Evolutionary conservation across 2,113 vertebrate species (phyloP), one percentile per base, ranked within the genome.

Genomic region (Mohoua ochrocephala): DNA sequence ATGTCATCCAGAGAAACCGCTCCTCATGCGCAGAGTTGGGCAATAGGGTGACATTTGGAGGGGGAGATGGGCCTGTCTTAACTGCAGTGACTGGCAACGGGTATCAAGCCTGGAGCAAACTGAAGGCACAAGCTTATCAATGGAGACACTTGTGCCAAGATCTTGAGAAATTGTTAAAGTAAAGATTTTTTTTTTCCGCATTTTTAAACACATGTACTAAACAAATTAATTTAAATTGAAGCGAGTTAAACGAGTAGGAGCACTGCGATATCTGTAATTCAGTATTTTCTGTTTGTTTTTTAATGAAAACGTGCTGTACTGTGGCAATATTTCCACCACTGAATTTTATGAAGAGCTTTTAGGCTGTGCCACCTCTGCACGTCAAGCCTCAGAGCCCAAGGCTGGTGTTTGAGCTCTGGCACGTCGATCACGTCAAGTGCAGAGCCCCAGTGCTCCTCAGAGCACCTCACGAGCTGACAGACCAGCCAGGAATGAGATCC

Each of bases 1-100:
- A 20, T 4, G 14, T 44, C 52, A 56, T 20, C 7, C 35, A 20
- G 5, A 52, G 41, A 69, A 84, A 52, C 45, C 0, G 0, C 4
- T 73, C 37, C 47, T 79, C 3, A 1, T 30, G 15, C 0, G 0
- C 11, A 15, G 49, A 27, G 15, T 2, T 54, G 53, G 52, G 37
- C 53, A 53, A 7, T 33, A 37, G 56, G 18, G 13, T 33, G 27
- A 15, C 13, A 9, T 70, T 61, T 56, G 33, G 33, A 63, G n/a
- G 18, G 70, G 41, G 33, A 87, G 16, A 22, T 47, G 27, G 60
- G 15, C 18, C 33, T 11, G 1, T 15, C 24, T 56, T 37, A 64
- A 27, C 18, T 64, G 50, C 54, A 68, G 44, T 17, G 57, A 45
- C 7, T 64, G 67, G 17, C 13, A 56, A 15, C 1, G 5, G 33